Evolutionary conservation across 2,113 vertebrate species (phyloP).

Genomic region (Gasterosteus nipponicus): DNA sequence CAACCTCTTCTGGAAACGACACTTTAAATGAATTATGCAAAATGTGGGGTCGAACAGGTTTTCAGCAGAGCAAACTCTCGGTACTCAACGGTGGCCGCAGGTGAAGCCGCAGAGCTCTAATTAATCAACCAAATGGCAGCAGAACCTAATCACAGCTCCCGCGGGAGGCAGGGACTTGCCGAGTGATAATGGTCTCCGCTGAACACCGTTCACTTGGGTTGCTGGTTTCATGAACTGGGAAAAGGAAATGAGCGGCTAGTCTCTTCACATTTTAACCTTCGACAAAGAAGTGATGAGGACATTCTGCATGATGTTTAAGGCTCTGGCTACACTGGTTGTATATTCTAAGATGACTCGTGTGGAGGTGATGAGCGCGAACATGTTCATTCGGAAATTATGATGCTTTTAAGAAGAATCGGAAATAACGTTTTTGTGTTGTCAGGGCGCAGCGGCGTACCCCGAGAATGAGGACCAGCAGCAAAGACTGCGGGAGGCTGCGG

Average conservation of each 20-base stretch:
- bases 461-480: constrained; percentile 98
- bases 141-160: constrained; percentile 27
- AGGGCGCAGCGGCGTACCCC: constrained; percentile 97
- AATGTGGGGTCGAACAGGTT: constrained; percentile 37
- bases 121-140: constrained; percentile 64
- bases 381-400: background rate
- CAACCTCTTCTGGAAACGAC: constrained; percentile 19
- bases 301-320: constrained; percentile 13
- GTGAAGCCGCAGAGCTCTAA: constrained; percentile 34
- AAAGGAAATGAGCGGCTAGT: constrained; percentile 10
- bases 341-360: background rate
- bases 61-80: constrained; percentile 1
- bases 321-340: constrained; percentile 3
- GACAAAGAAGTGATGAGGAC: constrained; percentile 19
- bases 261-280: constrained; percentile 12
- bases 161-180: constrained; percentile 1
- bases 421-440: constrained; percentile 1
- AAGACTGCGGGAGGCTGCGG: constrained; percentile 93
- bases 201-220: constrained; percentile 9
- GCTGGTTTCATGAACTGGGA: constrained; percentile 7
- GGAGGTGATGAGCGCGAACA: background rate
- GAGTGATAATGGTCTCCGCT: constrained; percentile 23
- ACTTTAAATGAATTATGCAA: constrained; percentile 52
- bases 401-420: background rate
- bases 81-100: constrained; percentile 25